Evolutionary conservation across 2,797 vertebrate species (phyloP).

Genomic region (Typhlichthys subterraneus): DNA sequence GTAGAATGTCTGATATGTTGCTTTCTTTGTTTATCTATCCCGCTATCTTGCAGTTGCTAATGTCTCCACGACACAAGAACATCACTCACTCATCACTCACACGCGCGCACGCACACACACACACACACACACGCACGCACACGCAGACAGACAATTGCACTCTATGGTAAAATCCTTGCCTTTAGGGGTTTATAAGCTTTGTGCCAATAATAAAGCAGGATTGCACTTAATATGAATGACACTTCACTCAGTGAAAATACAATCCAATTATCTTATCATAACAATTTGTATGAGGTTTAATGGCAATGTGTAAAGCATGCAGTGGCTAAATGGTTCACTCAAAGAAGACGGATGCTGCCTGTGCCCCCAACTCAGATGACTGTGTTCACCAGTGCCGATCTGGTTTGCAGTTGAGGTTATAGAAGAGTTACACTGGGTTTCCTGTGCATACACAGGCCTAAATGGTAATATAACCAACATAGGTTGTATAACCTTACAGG

Average conservation of each 20-base stretch:
- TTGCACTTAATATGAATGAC: slow-evolving; percentile 34
- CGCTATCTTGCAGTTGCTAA: neutral
- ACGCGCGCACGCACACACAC: no score
- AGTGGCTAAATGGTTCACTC: neutral
- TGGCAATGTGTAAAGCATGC: slow-evolving; percentile 17
- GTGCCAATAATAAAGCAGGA: slow-evolving; percentile 40
- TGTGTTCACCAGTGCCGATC: neutral
- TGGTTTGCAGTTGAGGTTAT: neutral
- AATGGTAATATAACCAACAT: no score
- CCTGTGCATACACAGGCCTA: neutral
- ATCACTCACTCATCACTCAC: no score
- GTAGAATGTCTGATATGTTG: slow-evolving; percentile 28
- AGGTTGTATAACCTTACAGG: neutral
- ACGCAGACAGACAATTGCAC: slow-evolving; percentile 20
- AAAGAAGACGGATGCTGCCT: neutral
- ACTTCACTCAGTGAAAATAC: slow-evolving; percentile 43
- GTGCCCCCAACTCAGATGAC: neutral
- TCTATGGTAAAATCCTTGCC: slow-evolving; percentile 28
- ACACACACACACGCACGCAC: neutral
- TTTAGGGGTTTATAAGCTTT: slow-evolving; percentile 27
- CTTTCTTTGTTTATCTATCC: slow-evolving; percentile 1
- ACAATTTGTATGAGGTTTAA: slow-evolving; percentile 28
- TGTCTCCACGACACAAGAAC: neutral
- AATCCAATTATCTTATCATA: slow-evolving; percentile 26
- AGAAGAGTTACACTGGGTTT: neutral